Conservation (phyloP, 2,888 invertebrate species). For the Phytoseiulus persimilis region DNA sequence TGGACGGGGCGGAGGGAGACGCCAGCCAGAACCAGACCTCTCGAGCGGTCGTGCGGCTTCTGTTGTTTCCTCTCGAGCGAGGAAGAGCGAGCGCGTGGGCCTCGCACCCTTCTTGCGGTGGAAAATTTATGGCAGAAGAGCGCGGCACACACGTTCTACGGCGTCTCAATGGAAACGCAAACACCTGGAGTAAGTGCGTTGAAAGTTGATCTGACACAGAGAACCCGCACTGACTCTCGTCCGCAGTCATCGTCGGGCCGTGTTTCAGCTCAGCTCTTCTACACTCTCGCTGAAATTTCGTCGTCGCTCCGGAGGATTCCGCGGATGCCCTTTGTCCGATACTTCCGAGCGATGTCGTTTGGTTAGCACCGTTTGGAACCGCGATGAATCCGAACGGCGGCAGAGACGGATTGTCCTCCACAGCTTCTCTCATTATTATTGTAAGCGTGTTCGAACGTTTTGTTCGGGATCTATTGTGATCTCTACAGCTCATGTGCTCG, state of each 20-base stretch:
- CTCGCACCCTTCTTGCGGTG: not conserved
- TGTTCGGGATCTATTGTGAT: not conserved
- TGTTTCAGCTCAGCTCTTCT: not conserved
- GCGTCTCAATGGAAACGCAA: not conserved
- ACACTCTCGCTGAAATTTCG: not conserved
- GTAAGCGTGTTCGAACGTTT: not conserved
- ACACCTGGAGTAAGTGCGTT: not conserved
- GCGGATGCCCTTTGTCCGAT: not conserved
- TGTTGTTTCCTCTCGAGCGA: not conserved
- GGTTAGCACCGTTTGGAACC: not conserved
- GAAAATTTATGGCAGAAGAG: not conserved
- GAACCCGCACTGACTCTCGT: not conserved
- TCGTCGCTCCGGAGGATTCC: not conserved
- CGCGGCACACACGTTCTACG: not conserved
- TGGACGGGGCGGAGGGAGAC: not conserved
- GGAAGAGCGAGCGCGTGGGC: not conserved
- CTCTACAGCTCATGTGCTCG: not conserved
- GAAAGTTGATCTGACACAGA: not conserved
- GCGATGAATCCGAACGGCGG: not conserved
- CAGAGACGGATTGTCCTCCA: not conserved
- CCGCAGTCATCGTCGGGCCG: not conserved
- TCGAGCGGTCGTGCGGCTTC: not conserved
- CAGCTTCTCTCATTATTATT: not conserved
- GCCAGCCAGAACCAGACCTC: not conserved
- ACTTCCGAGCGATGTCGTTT: not conserved